Evolutionary conservation across 2,888 invertebrate species (phyloP).

Genomic region (Heliconius aoede): DNA sequence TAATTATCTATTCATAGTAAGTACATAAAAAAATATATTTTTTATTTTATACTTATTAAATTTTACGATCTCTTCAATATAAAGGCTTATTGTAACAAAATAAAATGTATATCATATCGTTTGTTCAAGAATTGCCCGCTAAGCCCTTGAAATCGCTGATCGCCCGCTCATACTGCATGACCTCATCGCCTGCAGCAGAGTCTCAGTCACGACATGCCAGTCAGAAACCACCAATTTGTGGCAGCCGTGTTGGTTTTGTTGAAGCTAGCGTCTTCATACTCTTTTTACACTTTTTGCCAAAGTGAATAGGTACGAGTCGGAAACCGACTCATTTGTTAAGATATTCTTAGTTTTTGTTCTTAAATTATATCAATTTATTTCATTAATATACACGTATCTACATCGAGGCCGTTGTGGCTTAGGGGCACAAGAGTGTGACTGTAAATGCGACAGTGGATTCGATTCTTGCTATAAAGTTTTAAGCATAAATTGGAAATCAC

Average conservation of each 20-base stretch:
- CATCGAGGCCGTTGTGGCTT: background rate
- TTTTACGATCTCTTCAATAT: background rate
- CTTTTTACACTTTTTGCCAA: conserved; percentile 74
- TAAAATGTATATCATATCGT: background rate
- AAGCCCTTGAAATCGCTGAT: conserved; percentile 51
- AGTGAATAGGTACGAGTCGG: conserved; percentile 38
- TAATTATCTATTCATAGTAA: no score
- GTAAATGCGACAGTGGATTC: no score
- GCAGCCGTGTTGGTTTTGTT: conserved; percentile 82
- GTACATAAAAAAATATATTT: no score
- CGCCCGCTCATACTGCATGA: conserved; percentile 48
- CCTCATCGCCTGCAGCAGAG: conserved; percentile 70
- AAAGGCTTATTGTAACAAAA: background rate
- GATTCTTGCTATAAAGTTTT: background rate
- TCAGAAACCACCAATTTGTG: conserved; percentile 81
- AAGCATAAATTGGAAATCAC: no score
- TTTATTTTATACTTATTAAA: background rate
- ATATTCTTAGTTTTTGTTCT: conserved; percentile 20
- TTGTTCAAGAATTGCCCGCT: conserved; percentile 51
- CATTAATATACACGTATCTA: background rate
- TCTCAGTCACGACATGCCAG: conserved; percentile 78
- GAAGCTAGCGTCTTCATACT: conserved; percentile 80
- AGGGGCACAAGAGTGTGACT: no score
- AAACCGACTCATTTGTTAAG: conserved; percentile 50
- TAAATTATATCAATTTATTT: conserved; percentile 39